A percentile compares a stretch with the other conserved stretches of the same genome.
These are phyloP conservation scores for Astreopora myriophthalma DNA, from an alignment of 64 coral and sea anemone species.

Conservation along the genomic window DNA sequence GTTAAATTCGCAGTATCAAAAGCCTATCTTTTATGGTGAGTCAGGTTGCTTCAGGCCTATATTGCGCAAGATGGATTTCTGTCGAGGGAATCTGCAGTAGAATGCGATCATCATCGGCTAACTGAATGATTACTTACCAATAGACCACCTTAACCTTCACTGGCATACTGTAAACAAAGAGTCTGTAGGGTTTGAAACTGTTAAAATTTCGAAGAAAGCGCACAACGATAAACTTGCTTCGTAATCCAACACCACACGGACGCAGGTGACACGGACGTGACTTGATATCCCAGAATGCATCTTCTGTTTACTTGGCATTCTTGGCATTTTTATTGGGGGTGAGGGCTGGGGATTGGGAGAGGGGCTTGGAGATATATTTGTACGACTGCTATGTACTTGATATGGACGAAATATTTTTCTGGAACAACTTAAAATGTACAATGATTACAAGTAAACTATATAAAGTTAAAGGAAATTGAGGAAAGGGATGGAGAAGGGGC, in stretches of 20 bases:
- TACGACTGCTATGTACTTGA: too few relatives aligned
- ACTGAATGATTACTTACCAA: conserved; percentile 40
- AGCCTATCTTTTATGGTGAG: neutral
- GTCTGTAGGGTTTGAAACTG: neutral
- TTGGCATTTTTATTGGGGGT: neutral
- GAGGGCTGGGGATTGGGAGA: neutral
- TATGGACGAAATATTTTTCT: neutral
- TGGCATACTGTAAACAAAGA: conserved; percentile 13
- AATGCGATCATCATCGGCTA: neutral
- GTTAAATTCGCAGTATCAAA: neutral
- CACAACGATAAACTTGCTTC: neutral
- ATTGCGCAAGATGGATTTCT: neutral
- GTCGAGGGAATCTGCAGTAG: neutral
- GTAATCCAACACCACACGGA: neutral
- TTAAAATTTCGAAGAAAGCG: neutral
- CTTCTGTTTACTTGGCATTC: neutral
- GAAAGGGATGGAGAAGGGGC: neutral
- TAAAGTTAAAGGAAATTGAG: neutral
- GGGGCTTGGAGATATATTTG: too few relatives aligned
- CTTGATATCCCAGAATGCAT: conserved; percentile 18
- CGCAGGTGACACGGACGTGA: neutral
- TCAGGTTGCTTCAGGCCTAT: neutral
- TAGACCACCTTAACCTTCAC: conserved; percentile 47
- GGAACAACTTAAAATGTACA: too few relatives aligned
- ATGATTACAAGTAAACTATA: too few relatives aligned